Conservation (phyloP, 1,140 invertebrate species). For the Metopolophium dirhodum region DNA sequence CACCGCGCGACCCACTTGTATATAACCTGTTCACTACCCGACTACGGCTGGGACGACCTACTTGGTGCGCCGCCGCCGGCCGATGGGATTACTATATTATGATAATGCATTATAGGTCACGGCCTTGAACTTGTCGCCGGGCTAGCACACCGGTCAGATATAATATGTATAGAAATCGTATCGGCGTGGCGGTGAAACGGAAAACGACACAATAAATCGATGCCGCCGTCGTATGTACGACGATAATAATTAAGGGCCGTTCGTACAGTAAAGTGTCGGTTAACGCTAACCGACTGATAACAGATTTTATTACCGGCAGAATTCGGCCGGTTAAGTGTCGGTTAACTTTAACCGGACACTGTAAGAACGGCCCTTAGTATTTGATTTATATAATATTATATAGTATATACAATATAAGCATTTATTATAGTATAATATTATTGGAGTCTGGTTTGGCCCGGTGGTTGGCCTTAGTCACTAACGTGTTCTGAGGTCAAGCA, state of each 20-base stretch:
- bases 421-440: no score
- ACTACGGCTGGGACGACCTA: slow-evolving; percentile 15
- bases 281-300: no score
- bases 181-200: background rate
- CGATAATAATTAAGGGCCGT: background rate
- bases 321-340: no score
- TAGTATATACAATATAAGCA: no score
- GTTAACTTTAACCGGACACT: no score
- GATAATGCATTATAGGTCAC: background rate
- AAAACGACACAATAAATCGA: background rate
- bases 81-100: background rate
- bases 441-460: no score
- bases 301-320: no score
- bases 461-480: no score
- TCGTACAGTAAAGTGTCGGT: no score
- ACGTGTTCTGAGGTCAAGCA: no score
- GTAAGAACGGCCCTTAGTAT: no score
- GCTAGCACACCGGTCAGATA: background rate
- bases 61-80: background rate
- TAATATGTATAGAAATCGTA: background rate
- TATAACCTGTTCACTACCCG: slow-evolving; percentile 26
- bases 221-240: background rate
- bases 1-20: slow-evolving; percentile 42
- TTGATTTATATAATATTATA: background rate
- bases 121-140: slow-evolving; percentile 40